These are phyloP conservation scores for Chanos chanos DNA, from an alignment of 2,797 vertebrate genomes.

Conservation along the genomic window DNA sequence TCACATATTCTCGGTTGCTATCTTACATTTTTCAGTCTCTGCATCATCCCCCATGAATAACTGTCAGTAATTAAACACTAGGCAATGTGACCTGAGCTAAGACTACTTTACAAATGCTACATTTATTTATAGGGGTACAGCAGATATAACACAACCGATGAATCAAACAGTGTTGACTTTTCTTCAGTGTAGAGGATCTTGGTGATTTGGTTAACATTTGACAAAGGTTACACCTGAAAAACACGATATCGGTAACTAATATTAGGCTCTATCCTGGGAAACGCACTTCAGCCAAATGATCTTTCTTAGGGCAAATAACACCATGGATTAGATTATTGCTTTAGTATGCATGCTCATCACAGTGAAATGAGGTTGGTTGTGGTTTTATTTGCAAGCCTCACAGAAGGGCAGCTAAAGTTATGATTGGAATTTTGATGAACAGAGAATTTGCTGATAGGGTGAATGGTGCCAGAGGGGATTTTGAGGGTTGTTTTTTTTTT, in stretches of 20 bases:
- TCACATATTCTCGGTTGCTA: too few relatives aligned
- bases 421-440: too few relatives aligned
- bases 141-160: neutral
- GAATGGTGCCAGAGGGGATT: too few relatives aligned
- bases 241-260: conserved; percentile 4
- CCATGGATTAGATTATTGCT: conserved; percentile 21
- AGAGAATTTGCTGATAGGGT: too few relatives aligned
- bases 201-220: conserved; percentile 32
- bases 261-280: conserved; percentile 5
- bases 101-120: conserved; percentile 23
- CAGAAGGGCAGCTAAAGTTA: neutral
- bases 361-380: neutral
- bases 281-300: conserved; percentile 17
- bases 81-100: too few relatives aligned
- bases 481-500: too few relatives aligned
- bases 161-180: conserved; percentile 3
- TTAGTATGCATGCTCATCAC: conserved; percentile 7
- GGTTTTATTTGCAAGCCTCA: conserved; percentile 1
- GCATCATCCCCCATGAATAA: too few relatives aligned
- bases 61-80: too few relatives aligned
- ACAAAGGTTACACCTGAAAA: conserved; percentile 34
- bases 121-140: conserved; percentile 7
- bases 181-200: conserved; percentile 18
- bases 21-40: too few relatives aligned
- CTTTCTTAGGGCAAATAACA: conserved; percentile 4